Evolutionary conservation across 2,888 invertebrate species (phyloP), one percentile per base, ranked within the genome.

Genomic region (Geophilus truncorum): DNA sequence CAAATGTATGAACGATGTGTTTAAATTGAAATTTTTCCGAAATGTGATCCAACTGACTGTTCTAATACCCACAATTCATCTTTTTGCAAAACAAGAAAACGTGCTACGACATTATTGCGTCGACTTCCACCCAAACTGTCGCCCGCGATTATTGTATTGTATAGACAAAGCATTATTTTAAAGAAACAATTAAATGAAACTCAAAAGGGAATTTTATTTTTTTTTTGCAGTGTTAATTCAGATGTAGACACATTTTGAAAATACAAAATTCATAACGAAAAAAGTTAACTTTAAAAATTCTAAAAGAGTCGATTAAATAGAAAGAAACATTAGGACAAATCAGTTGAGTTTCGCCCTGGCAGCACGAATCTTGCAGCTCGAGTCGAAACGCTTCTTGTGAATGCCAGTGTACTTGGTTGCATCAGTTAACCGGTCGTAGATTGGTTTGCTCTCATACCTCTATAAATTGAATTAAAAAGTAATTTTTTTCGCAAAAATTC

Each of bases 351-450:
- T 70, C 1, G 70, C 1, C 6, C 70, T 23, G 5, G 70, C 70
- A 28, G 70, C 70, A 25, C 70, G 25, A 25, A 70, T 25, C 15
- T 70, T 70, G 70, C 70, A 70, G n/a, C 70, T 36, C 21, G 36
- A 32, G 34, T 80, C 75, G 30, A 81, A 81, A 25, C 81, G 81
- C 70, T 81, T 57, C 80, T 81, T 81, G 36, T 81, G 81, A 25
- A 36, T 70, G 15, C 81, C 81, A 25, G 81, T 81, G 79, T 81
- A 81, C 23, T 57, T 77, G 18, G 32, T 80, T 23, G 81, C 51
- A 70, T 81, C 81, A 25, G 81, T 80, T 36, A 81, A 36, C 15
- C 81, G 78, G 28, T 78, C 78, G 78, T 78, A 78, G 40, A 78
- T 45, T 0, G 78, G 78, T 12, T 36, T 78, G 34, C 30, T 80